Evolutionary conservation across 2,888 invertebrate genomes (phyloP), one percentile per base, ranked within the genome.

Genomic region (Polydesmus complanatus): DNA sequence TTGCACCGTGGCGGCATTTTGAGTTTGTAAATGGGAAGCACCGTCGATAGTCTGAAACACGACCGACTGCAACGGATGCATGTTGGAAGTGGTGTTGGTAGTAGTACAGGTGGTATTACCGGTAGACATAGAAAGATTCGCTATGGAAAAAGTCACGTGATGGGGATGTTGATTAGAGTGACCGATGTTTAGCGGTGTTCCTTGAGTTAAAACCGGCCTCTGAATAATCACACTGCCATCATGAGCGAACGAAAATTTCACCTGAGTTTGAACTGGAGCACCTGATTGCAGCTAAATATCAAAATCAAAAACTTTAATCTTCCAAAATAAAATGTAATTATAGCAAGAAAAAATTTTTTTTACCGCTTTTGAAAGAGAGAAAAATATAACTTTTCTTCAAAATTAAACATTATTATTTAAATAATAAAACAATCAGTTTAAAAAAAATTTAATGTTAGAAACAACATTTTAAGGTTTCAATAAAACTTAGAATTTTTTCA

Each of bases 221-320:
- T 68, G 68, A 37, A 68, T 56, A 22, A 66, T 66, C 8, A 69
- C 63, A 59, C 66, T 67, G 2, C 69, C 69, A 61, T 68, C 69
- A 26, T 66, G 68, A 25, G 66, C 63, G 18, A 69, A 54, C 5
- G 68, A 62, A 26, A 69, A 47, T 57, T 68, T 68, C 25, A 69
- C 22, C 56, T 67, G 68, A 47, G 65, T 64, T 23, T 62, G 56
- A 54, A 52, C 26, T 55, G 60, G 26, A 3, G 21, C 58, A 19
- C 25, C 11, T 22, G 56, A 21, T 21, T 61, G 61, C 14, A 60
- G 25, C 60, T 61, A 25, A 56, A 56, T 49, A n/a, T n/a, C n/a
- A n/a, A n/a, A n/a, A n/a, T n/a, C n/a, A n/a, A n/a, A n/a, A n/a
- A n/a, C 48, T 14, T 47, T 47, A 47, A 47, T 47, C 48, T n/a